A percentile compares a stretch with the other conserved stretches of the same genome.
phyloP scores from a whole-genome alignment of 2,113 vertebrate species.

The Panthera tigris region DNA sequence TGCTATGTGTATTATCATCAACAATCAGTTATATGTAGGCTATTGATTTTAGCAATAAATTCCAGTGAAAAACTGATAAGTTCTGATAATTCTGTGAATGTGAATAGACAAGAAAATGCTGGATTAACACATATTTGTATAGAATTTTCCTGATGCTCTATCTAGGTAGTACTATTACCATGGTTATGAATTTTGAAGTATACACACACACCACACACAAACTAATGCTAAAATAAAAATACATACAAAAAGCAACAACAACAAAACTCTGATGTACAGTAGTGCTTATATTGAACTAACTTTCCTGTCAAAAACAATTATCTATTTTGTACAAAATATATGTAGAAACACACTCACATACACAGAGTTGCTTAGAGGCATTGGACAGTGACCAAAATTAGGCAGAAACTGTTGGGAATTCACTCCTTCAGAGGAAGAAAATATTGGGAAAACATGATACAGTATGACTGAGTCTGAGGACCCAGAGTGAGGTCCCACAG shows the following conservation, averaged over 20 bases:
- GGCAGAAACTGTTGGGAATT: not conserved
- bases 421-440: not conserved
- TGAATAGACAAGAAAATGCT: not conserved
- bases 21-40: not conserved
- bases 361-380: not conserved
- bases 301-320: not conserved
- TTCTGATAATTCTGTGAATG: conserved; percentile 18
- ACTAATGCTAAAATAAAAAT: not conserved
- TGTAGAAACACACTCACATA: not conserved
- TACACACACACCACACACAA: not conserved
- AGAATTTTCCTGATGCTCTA: not conserved
- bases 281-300: not conserved
- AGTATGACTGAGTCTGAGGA: not conserved
- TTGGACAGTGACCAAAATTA: not conserved
- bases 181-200: not conserved
- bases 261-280: not conserved
- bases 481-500: not conserved
- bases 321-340: not conserved
- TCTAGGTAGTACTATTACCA: not conserved
- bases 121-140: not conserved
- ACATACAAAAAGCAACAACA: not conserved
- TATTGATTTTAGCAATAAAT: not conserved
- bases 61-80: not conserved
- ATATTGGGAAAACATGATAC: not conserved
- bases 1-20: not conserved